These are phyloP conservation scores for Heliconius nattereri DNA, from an alignment of 1,140 invertebrate species.

Conservation along the genomic window DNA sequence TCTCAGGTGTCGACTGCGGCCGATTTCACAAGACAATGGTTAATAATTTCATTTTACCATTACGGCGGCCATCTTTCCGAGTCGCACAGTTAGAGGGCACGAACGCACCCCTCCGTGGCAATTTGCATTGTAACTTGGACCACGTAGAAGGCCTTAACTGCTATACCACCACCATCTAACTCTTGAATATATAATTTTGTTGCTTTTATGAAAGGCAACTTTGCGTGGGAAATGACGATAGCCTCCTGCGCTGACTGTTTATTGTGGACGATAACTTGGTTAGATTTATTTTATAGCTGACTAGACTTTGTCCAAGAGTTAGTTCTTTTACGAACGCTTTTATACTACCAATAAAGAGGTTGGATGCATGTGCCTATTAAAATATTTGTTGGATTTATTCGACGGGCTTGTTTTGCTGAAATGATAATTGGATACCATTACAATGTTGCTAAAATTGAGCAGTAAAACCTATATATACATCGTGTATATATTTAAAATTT, in stretches of 20 bases:
- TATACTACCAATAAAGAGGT: constrained; percentile 75
- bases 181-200: constrained; percentile 82
- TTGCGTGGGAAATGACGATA: constrained; percentile 79
- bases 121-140: constrained; percentile 81
- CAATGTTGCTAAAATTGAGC: constrained; percentile 70
- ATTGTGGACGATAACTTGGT: constrained; percentile 77
- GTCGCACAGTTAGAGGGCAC: constrained; percentile 79
- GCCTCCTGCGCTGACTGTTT: constrained; percentile 76
- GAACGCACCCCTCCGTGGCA: constrained; percentile 74
- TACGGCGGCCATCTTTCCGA: constrained; percentile 78
- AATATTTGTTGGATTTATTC: constrained; percentile 79
- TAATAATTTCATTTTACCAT: constrained; percentile 82
- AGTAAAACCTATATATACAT: constrained; percentile 45
- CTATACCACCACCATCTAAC: constrained; percentile 76
- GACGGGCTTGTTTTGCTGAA: constrained; percentile 69
- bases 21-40: constrained; percentile 81
- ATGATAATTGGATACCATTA: constrained; percentile 66
- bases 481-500: constrained; percentile 16
- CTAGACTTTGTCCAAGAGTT: constrained; percentile 71
- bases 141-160: constrained; percentile 78
- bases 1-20: constrained; percentile 80
- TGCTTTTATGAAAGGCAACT: constrained; percentile 79
- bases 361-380: constrained; percentile 72
- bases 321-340: constrained; percentile 63
- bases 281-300: constrained; percentile 80